These are phyloP conservation scores for Uria lomvia DNA, from an alignment of 2,113 vertebrate genomes.

Conservation along the genomic window DNA sequence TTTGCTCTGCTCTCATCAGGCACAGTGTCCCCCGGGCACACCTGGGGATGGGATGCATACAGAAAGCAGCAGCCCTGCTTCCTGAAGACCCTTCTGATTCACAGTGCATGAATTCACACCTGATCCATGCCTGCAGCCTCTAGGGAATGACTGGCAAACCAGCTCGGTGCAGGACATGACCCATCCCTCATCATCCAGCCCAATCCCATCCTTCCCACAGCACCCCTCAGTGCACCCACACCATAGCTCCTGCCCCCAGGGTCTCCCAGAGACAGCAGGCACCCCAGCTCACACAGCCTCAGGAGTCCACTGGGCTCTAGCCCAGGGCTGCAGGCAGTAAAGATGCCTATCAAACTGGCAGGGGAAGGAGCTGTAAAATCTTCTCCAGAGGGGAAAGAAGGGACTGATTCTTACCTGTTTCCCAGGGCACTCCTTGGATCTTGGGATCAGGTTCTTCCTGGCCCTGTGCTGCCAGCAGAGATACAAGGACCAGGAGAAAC, in stretches of 20 bases:
- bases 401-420: not conserved
- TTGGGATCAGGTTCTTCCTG: not conserved
- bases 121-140: not conserved
- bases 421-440: not conserved
- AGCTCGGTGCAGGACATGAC: not conserved
- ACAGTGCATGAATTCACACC: fast-evolving
- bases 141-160: fast-evolving
- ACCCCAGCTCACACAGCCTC: not conserved
- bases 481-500: not conserved
- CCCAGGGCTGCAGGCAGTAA: not conserved
- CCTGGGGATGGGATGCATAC: not conserved
- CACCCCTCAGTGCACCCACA: not conserved
- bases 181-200: fast-evolving
- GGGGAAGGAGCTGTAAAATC: not conserved
- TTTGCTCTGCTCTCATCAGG: not conserved
- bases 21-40: not conserved
- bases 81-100: not conserved
- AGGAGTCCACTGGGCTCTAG: fast-evolving
- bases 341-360: not conserved
- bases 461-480: not conserved
- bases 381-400: not conserved
- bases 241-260: fast-evolving
- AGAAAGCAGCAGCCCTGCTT: not conserved
- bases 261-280: not conserved
- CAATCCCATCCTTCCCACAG: not conserved